phyloP scores from a whole-genome alignment of 2,113 vertebrate species.

The Peromyscus leucopus region DNA sequence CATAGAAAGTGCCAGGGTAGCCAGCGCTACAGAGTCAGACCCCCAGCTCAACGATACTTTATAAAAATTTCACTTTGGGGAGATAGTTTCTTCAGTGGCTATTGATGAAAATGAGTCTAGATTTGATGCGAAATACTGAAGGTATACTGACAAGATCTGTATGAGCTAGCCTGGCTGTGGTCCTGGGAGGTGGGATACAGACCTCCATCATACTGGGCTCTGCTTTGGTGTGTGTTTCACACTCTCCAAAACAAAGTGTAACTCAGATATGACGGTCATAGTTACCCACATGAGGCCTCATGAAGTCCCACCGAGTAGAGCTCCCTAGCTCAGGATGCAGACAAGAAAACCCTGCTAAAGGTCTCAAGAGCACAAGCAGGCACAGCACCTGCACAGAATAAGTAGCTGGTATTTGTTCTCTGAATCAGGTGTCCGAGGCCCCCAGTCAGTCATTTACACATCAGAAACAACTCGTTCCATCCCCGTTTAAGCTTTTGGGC shows the following conservation, averaged over 20 bases:
- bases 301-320: not conserved
- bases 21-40: not conserved
- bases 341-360: not conserved
- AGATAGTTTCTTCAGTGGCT: not conserved
- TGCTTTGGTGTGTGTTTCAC: not conserved
- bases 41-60: not conserved
- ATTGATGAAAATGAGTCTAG: not conserved
- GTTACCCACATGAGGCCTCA: not conserved
- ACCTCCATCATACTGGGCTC: not conserved
- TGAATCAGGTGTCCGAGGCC: not conserved
- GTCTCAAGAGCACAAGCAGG: too few relatives aligned
- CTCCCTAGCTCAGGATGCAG: not conserved
- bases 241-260: not conserved
- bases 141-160: not conserved
- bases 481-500: not conserved
- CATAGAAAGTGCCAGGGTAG: not conserved
- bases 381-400: accelerated
- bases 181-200: accelerated
- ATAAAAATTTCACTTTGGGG: not conserved
- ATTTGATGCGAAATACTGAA: not conserved
- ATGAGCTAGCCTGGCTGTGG: not conserved
- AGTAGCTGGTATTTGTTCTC: not conserved
- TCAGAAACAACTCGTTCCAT: not conserved
- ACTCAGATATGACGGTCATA: not conserved
- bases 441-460: not conserved